Evolutionary conservation across 2,113 vertebrate genomes (phyloP).

Genomic region (Pangasianodon gigas): DNA sequence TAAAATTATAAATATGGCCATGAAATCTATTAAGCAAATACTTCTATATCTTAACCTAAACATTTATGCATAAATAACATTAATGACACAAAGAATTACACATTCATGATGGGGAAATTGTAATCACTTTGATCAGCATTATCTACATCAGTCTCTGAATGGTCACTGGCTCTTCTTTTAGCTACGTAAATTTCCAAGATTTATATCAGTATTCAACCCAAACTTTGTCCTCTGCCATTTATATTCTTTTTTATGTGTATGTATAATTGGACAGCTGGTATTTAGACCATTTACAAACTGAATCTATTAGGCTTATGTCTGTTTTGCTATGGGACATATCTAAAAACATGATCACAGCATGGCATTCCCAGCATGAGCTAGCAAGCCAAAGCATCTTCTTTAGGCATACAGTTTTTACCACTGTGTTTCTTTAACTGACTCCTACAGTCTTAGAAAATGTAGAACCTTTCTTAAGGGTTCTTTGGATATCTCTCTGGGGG

Average conservation of each 20-base stretch:
- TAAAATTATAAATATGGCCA: background rate
- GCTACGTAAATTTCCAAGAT: background rate
- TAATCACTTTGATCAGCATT: background rate
- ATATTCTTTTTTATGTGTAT: too few relatives aligned
- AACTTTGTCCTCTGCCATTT: background rate
- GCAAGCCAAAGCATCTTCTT: background rate
- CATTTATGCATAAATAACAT: background rate
- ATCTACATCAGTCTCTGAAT: background rate
- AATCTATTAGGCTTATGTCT: background rate
- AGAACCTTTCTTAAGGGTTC: background rate
- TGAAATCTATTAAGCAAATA: background rate
- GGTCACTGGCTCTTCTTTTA: background rate
- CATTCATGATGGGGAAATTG: background rate
- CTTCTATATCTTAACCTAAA: background rate
- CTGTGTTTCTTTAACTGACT: background rate
- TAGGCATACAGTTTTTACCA: background rate
- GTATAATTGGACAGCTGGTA: conserved; percentile 6
- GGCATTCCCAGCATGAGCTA: background rate
- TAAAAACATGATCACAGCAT: background rate
- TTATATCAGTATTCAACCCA: background rate
- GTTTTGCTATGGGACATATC: background rate
- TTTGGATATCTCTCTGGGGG: background rate
- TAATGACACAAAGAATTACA: background rate
- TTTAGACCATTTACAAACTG: background rate
- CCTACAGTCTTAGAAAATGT: background rate